These are phyloP conservation scores for Cervus canadensis DNA, from an alignment of 2,113 vertebrate genomes.

Conservation along the genomic window DNA sequence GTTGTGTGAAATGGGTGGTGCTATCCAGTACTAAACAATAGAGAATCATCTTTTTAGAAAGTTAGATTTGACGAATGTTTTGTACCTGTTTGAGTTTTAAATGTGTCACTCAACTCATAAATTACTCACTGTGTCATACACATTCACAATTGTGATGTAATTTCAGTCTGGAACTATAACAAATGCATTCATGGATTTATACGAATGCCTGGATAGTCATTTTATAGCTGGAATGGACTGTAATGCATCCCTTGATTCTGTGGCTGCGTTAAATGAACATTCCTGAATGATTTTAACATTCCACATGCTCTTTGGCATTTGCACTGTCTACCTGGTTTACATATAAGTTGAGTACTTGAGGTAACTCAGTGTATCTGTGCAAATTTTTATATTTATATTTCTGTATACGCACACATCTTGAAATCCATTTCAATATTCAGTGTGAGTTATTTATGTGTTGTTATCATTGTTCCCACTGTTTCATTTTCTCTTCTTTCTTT, in stretches of 20 bases:
- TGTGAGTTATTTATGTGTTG: background rate
- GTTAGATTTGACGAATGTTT: background rate
- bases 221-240: background rate
- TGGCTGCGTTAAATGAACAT: background rate
- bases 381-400: background rate
- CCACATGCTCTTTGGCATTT: background rate
- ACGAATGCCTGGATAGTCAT: background rate
- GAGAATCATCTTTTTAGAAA: background rate
- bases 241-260: background rate
- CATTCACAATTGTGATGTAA: background rate
- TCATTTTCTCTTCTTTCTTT: background rate
- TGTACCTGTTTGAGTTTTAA: background rate
- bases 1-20: background rate
- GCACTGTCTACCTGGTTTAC: background rate
- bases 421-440: accelerated
- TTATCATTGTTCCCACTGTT: background rate
- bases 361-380: background rate
- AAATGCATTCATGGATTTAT: background rate
- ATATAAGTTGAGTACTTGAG: background rate
- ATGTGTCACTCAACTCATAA: background rate
- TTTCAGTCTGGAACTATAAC: background rate
- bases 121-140: background rate
- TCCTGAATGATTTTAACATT: background rate
- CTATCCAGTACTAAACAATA: background rate
- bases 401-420: background rate